These are phyloP conservation scores for Bergia sp. DNA, from an alignment of 92 coral and sea anemone species.

Conservation along the genomic window DNA sequence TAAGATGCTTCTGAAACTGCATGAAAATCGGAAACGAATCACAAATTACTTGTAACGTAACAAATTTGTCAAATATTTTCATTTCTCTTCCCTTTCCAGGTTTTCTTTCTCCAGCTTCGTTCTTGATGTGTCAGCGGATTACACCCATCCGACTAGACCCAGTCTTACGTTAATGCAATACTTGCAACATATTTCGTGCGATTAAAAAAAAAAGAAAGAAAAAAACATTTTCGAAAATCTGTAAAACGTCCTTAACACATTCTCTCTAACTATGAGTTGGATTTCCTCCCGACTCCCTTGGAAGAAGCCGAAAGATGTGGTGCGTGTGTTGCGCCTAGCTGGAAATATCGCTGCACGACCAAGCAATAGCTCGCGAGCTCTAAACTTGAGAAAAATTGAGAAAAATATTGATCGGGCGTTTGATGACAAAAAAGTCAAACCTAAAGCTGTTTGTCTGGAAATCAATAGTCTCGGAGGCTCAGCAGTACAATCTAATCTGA, in stretches of 20 bases:
- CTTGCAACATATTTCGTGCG: background rate
- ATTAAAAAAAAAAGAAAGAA: background rate
- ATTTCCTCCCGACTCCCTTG: conserved; percentile 60
- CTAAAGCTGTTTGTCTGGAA: conserved; percentile 87
- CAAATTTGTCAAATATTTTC: background rate
- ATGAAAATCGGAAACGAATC: background rate
- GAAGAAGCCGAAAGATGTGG: conserved; percentile 69
- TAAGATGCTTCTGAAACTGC: background rate
- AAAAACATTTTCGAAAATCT: background rate
- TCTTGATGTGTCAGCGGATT: conserved; percentile 6
- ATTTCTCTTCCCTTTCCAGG: background rate
- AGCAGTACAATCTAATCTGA: conserved; percentile 77
- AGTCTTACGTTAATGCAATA: conserved; percentile 17
- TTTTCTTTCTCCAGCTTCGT: background rate
- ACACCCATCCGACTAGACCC: conserved; percentile 14
- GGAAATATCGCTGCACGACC: conserved; percentile 54
- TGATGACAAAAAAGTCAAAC: conserved; percentile 68
- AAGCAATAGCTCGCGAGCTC: conserved; percentile 17
- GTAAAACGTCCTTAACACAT: background rate
- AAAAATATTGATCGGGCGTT: conserved; percentile 76
- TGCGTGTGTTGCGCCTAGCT: conserved; percentile 82
- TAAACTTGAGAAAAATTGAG: conserved; percentile 70
- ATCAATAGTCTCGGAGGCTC: conserved; percentile 83
- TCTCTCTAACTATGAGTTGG: conserved; percentile 43
- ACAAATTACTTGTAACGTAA: background rate